A percentile compares a stretch with the other conserved stretches of the same genome.
Conservation (phyloP, 1,140 invertebrate species). For the Galleria mellonella region DNA sequence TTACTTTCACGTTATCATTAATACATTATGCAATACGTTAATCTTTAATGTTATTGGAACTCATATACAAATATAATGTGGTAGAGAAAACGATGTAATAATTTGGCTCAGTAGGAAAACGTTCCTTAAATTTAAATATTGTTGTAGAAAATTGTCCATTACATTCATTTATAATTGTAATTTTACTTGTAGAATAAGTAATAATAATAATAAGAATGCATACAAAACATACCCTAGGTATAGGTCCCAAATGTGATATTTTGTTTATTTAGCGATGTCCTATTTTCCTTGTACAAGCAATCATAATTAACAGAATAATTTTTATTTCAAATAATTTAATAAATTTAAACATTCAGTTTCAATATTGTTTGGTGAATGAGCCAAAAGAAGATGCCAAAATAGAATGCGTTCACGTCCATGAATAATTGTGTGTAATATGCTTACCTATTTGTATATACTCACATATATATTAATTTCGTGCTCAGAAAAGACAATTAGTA, state of each 20-base stretch:
- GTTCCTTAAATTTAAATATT: conserved; percentile 27
- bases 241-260: conserved; percentile 64
- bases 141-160: conserved; percentile 22
- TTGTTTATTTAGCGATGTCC: conserved; percentile 32
- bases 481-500: conserved; percentile 67
- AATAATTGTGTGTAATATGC: conserved; percentile 10
- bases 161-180: conserved; percentile 23
- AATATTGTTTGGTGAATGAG: conserved; percentile 48
- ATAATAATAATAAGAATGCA: conserved; percentile 23
- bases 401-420: conserved; percentile 40
- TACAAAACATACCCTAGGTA: conserved; percentile 37
- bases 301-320: not conserved
- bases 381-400: conserved; percentile 67
- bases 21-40: too few species aligned
- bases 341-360: too few species aligned
- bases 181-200: conserved; percentile 15
- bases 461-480: conserved; percentile 25
- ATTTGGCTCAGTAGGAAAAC: conserved; percentile 42
- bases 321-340: too few species aligned
- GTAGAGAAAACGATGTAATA: conserved; percentile 5
- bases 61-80: conserved; percentile 4
- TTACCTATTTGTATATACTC: not conserved
- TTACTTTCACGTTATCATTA: conserved; percentile 3
- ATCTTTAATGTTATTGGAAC: not conserved
- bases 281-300: conserved; percentile 1